phyloP scores from a whole-genome alignment of 2,113 vertebrate genomes.

The Lonchura striata region DNA sequence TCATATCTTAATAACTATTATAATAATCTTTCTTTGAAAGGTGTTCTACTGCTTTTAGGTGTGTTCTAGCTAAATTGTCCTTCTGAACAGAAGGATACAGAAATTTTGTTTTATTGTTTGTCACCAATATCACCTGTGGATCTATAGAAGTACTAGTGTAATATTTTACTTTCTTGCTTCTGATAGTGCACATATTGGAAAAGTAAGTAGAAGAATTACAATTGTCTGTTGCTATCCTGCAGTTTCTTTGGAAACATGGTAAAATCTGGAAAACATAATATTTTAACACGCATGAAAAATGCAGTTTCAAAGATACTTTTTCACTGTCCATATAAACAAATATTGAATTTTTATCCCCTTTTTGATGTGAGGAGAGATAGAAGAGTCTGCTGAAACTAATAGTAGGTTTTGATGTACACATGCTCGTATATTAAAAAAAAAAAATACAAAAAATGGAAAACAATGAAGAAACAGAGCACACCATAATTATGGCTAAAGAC shows the following conservation, averaged over 20 bases:
- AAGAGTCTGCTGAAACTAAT: neutral
- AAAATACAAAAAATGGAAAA: fast-evolving
- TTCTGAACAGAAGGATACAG: neutral
- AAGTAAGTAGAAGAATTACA: neutral
- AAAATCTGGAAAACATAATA: neutral
- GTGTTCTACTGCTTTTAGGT: neutral
- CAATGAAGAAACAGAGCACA: neutral
- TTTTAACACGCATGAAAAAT: neutral
- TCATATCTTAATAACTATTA: neutral
- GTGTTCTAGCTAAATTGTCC: neutral
- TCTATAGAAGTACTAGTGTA: neutral
- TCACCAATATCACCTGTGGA: neutral
- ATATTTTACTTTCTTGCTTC: neutral
- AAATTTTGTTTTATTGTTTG: neutral
- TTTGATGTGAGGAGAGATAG: neutral
- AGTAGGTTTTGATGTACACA: neutral
- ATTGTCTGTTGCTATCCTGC: neutral
- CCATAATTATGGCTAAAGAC: neutral
- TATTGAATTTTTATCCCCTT: neutral
- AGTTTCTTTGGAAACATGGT: neutral
- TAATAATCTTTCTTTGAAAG: slow-evolving; percentile 1
- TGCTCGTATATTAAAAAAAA: neutral
- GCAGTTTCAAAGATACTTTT: neutral
- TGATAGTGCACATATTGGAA: neutral
- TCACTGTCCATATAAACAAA: neutral